Evolutionary conservation across 2,888 invertebrate genomes (phyloP).

Genomic region (Drosophila phalerata): DNA sequence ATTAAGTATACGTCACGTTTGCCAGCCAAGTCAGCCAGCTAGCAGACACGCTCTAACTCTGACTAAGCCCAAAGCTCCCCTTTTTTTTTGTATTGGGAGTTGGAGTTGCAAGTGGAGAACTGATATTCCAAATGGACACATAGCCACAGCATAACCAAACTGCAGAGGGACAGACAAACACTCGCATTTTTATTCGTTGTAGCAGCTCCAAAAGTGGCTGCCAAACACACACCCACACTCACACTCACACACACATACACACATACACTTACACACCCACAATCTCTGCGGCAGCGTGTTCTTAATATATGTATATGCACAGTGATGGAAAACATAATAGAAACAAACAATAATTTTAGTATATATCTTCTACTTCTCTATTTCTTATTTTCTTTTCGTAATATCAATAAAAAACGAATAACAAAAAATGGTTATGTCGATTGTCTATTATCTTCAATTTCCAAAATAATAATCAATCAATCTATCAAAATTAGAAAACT

Average conservation of each 20-base stretch:
- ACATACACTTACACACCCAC: neutral
- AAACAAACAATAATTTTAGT: neutral
- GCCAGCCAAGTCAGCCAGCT: conserved; percentile 53
- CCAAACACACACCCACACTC: conserved; percentile 47
- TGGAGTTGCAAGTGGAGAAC: neutral
- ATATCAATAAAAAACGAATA: too few relatives aligned
- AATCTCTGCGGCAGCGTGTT: conserved; percentile 33
- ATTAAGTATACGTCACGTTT: conserved; percentile 79
- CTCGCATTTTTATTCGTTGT: conserved; percentile 75
- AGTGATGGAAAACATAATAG: neutral
- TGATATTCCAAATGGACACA: conserved; percentile 41
- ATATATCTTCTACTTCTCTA: too few relatives aligned
- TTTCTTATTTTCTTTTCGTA: too few relatives aligned
- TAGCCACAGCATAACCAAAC: conserved; percentile 46
- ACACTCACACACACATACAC: conserved; percentile 19
- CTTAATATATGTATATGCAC: conserved; percentile 32
- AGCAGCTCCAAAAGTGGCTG: conserved; percentile 67
- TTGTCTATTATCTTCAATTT: too few relatives aligned
- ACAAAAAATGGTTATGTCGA: too few relatives aligned
- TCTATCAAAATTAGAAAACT: too few relatives aligned
- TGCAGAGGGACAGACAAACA: conserved; percentile 39
- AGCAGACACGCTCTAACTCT: conserved; percentile 23
- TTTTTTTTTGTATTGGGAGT: neutral
- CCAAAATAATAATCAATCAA: too few relatives aligned
- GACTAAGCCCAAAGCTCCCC: conserved; percentile 10